A percentile compares a stretch with the other conserved stretches of the same genome.
These are phyloP conservation scores for Lasioglossum albipes DNA, from an alignment of 1,140 invertebrate genomes.

Conservation along the genomic window DNA sequence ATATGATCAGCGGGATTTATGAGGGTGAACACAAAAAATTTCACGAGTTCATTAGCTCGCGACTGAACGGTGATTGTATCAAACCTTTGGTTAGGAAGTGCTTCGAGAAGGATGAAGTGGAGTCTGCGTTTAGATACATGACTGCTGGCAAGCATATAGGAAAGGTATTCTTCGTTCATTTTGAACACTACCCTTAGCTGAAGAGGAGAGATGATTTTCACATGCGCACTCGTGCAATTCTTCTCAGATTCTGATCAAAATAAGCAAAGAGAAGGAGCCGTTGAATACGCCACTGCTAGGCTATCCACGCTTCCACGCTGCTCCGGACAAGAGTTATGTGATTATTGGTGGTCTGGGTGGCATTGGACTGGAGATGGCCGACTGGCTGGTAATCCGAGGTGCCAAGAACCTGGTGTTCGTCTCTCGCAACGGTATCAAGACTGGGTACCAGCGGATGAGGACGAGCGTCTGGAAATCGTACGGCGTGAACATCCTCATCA, in stretches of 20 bases:
- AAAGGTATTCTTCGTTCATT: conserved; percentile 77
- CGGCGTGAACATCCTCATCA: conserved; percentile 79
- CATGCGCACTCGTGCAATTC: no score
- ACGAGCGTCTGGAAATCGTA: conserved; percentile 80
- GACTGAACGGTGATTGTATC: conserved; percentile 80
- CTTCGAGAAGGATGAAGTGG: conserved; percentile 77
- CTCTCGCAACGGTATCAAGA: conserved; percentile 84
- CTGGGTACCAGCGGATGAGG: conserved; percentile 85
- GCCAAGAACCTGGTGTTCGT: conserved; percentile 85
- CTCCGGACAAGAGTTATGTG: conserved; percentile 77
- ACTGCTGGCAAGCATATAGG: conserved; percentile 88
- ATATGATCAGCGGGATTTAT: conserved; percentile 78
- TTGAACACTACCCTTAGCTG: no score
- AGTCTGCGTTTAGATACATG: conserved; percentile 83
- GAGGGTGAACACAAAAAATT: conserved; percentile 62
- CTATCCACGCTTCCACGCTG: conserved; percentile 81
- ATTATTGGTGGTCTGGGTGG: conserved; percentile 88
- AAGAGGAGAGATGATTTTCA: no score
- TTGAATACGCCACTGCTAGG: conserved; percentile 70
- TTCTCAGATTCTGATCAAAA: conserved; percentile 82
- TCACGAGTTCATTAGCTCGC: conserved; percentile 74
- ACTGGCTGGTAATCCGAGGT: conserved; percentile 88
- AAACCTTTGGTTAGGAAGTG: conserved; percentile 78
- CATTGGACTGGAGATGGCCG: conserved; percentile 88
- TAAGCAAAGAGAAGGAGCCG: conserved; percentile 76